These are phyloP conservation scores for Haliclona indistincta DNA, from an alignment of 37 sponge, comb jelly and placozoan genomes.

Conservation along the genomic window DNA sequence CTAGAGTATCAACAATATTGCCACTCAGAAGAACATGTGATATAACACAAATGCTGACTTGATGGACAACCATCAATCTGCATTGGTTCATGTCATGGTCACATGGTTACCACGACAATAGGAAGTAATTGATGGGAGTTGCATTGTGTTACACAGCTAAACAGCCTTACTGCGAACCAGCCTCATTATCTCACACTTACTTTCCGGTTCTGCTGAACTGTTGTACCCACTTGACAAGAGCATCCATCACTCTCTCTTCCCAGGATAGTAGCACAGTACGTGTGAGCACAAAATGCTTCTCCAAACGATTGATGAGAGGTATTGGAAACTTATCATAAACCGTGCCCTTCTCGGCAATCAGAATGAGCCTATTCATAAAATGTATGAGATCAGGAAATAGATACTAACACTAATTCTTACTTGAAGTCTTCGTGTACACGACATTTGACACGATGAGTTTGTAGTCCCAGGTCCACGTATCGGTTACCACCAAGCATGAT, in stretches of 20 bases:
- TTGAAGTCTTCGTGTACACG: constrained; percentile 51
- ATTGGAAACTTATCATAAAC: constrained; percentile 69
- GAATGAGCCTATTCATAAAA: constrained; percentile 17
- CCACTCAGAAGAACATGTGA: no score
- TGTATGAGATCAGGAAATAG: not conserved
- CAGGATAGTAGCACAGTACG: constrained; percentile 5
- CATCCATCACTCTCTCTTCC: constrained; percentile 12
- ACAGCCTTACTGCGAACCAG: no score
- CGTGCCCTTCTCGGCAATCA: constrained; percentile 44
- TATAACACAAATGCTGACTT: no score
- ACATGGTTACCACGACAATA: no score
- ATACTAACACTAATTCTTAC: not conserved
- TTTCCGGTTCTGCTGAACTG: not conserved
- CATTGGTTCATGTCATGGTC: no score
- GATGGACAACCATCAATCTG: no score
- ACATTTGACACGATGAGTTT: constrained; percentile 51
- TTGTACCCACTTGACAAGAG: constrained; percentile 16
- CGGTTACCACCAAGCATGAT: constrained; percentile 38
- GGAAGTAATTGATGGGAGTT: no score
- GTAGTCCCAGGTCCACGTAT: constrained; percentile 57
- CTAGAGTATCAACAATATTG: no score
- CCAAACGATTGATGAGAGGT: constrained; percentile 71
- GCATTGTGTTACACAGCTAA: no score
- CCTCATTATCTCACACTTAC: no score
- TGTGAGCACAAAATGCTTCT: constrained; percentile 61